phyloP scores from a whole-genome alignment of 2,797 vertebrate genomes.

The Gephyroberyx darwinii region DNA sequence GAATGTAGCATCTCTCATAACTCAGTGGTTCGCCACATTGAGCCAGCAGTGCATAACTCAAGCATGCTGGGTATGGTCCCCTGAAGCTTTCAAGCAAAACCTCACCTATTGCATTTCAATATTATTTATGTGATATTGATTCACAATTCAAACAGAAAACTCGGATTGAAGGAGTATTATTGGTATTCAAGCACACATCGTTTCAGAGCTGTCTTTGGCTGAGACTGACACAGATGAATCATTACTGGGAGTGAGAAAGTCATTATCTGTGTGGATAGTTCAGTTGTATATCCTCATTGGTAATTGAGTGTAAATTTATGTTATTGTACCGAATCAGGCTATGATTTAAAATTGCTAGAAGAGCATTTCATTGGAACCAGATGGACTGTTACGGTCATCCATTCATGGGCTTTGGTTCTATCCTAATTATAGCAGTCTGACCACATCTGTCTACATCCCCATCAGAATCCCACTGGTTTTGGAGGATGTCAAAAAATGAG shows the following conservation, averaged over 20 bases:
- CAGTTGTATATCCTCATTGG: not conserved
- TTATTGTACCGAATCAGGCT: not conserved
- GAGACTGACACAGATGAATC: not conserved
- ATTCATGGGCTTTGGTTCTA: not conserved
- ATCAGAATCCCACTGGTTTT: too few species aligned
- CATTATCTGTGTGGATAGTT: not conserved
- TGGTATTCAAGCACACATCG: not conserved
- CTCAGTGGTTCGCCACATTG: not conserved
- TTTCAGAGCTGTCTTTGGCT: not conserved
- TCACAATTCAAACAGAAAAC: too few species aligned
- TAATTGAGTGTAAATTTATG: not conserved
- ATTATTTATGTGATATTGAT: too few species aligned
- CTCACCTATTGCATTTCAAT: too few species aligned
- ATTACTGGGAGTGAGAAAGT: not conserved
- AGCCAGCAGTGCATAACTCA: not conserved
- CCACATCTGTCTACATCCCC: not conserved
- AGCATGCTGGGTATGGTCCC: too few species aligned
- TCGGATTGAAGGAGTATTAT: too few species aligned
- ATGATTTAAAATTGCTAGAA: not conserved
- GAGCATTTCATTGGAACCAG: not conserved
- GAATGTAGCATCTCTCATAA: not conserved
- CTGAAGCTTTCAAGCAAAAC: too few species aligned
- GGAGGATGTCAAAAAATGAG: too few species aligned
- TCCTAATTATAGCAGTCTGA: not conserved
- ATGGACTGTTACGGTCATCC: not conserved